phyloP scores from a whole-genome alignment of 2,797 vertebrate genomes.

The Scolopax rusticola region DNA sequence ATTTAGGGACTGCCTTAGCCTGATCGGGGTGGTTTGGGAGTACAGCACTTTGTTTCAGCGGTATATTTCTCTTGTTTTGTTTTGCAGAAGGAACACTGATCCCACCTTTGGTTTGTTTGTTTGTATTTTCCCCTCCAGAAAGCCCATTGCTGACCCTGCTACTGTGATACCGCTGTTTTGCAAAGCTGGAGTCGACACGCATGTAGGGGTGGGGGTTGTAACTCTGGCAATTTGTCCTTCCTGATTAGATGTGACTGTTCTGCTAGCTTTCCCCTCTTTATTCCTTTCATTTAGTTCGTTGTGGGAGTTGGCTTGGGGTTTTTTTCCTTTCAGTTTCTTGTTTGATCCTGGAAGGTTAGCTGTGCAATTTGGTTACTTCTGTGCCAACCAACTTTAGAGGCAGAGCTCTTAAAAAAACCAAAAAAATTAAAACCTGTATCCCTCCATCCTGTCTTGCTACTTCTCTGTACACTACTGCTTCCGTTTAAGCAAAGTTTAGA shows the following conservation, averaged over 20 bases:
- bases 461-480: slow-evolving; percentile 31
- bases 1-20: not conserved
- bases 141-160: slow-evolving; percentile 71
- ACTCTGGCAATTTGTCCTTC: slow-evolving; percentile 68
- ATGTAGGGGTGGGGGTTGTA: slow-evolving; percentile 73
- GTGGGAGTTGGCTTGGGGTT: slow-evolving; percentile 63
- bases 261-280: slow-evolving; percentile 76
- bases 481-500: slow-evolving; percentile 51
- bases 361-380: slow-evolving; percentile 75
- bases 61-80: slow-evolving; percentile 69
- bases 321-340: slow-evolving; percentile 64
- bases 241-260: slow-evolving; percentile 71
- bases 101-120: slow-evolving; percentile 74
- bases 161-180: slow-evolving; percentile 73
- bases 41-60: slow-evolving; percentile 23
- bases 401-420: slow-evolving; percentile 76
- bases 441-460: not conserved
- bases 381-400: slow-evolving; percentile 64
- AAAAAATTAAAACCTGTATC: not conserved
- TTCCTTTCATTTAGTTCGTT: slow-evolving; percentile 74
- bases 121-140: slow-evolving; percentile 74
- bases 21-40: slow-evolving; percentile 13
- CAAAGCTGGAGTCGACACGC: slow-evolving; percentile 74
- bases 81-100: slow-evolving; percentile 76
- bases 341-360: slow-evolving; percentile 75